Conservation (phyloP, 2,888 invertebrate species). For the Escarpia spicata region DNA sequence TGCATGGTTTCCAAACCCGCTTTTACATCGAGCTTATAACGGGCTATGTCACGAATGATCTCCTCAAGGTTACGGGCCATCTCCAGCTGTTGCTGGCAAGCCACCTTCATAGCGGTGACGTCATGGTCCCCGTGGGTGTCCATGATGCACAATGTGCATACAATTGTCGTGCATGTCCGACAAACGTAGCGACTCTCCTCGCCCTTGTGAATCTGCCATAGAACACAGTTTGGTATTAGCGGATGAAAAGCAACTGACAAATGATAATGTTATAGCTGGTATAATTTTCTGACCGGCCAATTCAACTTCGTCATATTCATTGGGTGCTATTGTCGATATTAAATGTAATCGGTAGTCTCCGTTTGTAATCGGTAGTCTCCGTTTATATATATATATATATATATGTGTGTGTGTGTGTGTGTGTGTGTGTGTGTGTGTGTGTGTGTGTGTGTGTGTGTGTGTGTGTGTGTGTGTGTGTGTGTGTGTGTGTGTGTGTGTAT, state of each 20-base stretch:
- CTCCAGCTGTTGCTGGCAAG: constrained; percentile 33
- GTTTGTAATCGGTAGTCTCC: too few relatives aligned
- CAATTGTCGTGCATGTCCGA: constrained; percentile 39
- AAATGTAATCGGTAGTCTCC: too few relatives aligned
- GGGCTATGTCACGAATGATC: not conserved
- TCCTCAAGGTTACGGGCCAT: constrained; percentile 37
- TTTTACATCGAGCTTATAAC: not conserved
- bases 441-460: too few relatives aligned
- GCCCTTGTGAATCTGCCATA: constrained; percentile 32
- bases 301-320: not conserved
- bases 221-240: not conserved
- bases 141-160: constrained; percentile 46
- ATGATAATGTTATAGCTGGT: not conserved
- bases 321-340: too few relatives aligned
- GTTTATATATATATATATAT: too few relatives aligned
- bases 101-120: constrained; percentile 38
- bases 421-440: too few relatives aligned
- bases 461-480: too few relatives aligned
- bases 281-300: not conserved
- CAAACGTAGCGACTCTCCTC: constrained; percentile 41
- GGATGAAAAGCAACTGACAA: not conserved
- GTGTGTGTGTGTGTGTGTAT: too few relatives aligned
- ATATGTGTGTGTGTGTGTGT: too few relatives aligned
- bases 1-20: not conserved
- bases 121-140: constrained; percentile 37